Evolutionary conservation across 1,140 invertebrate species (phyloP).

Genomic region (Heliothis virescens): DNA sequence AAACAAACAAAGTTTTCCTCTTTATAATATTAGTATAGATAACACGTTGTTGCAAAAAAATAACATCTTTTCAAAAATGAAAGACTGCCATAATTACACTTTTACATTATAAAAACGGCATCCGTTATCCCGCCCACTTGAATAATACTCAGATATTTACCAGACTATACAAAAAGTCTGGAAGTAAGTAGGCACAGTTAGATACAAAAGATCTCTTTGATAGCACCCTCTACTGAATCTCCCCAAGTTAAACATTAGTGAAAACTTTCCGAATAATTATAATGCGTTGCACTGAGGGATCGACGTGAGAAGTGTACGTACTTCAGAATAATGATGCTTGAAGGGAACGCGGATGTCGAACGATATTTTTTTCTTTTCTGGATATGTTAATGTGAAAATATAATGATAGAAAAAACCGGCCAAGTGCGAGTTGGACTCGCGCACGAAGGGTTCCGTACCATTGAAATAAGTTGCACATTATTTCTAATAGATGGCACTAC

Average conservation of each 20-base stretch:
- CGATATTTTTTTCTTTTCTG: neutral
- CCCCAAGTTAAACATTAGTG: constrained; percentile 67
- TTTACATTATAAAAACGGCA: neutral
- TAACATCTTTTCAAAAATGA: no score
- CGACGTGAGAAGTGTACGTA: constrained; percentile 73
- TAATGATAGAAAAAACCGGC: no score
- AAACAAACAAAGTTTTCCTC: no score
- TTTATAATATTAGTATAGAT: no score
- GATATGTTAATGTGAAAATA: neutral
- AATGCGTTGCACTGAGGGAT: constrained; percentile 69
- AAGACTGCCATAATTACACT: no score
- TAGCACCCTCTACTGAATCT: constrained; percentile 50
- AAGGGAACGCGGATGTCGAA: constrained; percentile 39
- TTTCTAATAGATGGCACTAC: no score
- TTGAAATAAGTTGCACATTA: no score
- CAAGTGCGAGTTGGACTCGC: no score
- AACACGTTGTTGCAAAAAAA: no score
- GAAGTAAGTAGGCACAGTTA: constrained; percentile 39
- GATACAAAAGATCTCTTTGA: constrained; percentile 64
- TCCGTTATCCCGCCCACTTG: neutral
- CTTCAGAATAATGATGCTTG: constrained; percentile 74
- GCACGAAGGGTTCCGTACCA: no score
- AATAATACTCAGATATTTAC: constrained; percentile 17
- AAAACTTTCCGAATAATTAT: constrained; percentile 81
- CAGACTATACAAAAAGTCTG: constrained; percentile 38